Evolutionary conservation across 1,140 invertebrate genomes (phyloP).

Genomic region (Nasonia vitripennis): DNA sequence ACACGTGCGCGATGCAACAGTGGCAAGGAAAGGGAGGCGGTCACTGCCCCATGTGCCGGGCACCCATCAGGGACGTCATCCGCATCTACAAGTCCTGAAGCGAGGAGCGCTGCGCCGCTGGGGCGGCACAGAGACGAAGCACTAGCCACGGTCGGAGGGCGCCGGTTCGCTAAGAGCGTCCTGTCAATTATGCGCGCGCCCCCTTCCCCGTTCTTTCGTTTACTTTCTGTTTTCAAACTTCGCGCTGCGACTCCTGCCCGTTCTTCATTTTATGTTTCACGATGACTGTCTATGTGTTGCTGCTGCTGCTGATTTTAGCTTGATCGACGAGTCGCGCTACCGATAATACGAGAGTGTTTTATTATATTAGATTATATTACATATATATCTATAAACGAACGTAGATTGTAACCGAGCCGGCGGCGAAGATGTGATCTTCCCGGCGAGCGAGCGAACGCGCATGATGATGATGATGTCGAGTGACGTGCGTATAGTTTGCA

Average conservation of each 20-base stretch:
- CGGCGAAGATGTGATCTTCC: conserved; percentile 27
- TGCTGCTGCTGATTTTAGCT: not conserved
- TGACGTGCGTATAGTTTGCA: conserved; percentile 29
- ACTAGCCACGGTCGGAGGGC: conserved; percentile 6
- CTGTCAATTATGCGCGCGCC: not conserved
- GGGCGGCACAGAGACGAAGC: not conserved
- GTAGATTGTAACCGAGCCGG: not conserved
- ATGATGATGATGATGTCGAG: not conserved
- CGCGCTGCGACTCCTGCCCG: no score
- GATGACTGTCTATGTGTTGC: not conserved
- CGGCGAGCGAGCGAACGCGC: not conserved
- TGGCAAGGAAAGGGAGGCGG: conserved; percentile 92
- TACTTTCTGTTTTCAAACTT: not conserved
- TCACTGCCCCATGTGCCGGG: conserved; percentile 95
- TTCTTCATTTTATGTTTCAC: not conserved
- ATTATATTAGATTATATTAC: conserved; percentile 20
- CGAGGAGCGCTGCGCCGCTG: conserved; percentile 13
- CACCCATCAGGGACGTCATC: conserved; percentile 95
- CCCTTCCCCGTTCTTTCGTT: not conserved
- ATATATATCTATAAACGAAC: not conserved
- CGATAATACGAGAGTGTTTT: conserved; percentile 22
- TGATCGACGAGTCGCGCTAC: not conserved
- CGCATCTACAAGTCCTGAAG: conserved; percentile 92
- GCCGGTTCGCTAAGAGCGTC: conserved; percentile 25
- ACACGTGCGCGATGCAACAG: conserved; percentile 94